phyloP scores from a whole-genome alignment of 2,888 invertebrate species.

The Gandaritis pyraliata region DNA sequence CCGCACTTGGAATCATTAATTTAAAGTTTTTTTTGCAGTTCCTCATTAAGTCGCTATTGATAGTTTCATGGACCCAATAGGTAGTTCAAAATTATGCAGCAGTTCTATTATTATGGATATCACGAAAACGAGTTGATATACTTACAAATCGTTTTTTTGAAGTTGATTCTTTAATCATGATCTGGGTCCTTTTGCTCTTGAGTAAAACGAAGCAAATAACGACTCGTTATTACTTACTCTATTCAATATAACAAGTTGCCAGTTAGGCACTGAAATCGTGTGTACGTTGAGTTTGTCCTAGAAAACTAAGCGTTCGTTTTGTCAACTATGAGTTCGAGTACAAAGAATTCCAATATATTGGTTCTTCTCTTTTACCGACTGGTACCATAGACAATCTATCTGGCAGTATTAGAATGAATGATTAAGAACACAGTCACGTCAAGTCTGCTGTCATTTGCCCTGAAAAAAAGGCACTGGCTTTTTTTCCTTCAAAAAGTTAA shows the following conservation, averaged over 20 bases:
- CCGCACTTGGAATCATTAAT: no score
- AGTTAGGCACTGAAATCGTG: conserved; percentile 38
- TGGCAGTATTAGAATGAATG: no score
- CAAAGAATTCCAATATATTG: not conserved
- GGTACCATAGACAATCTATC: no score
- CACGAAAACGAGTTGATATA: not conserved
- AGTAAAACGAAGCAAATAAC: conserved; percentile 42
- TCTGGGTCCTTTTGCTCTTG: conserved; percentile 38
- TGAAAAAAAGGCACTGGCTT: not conserved
- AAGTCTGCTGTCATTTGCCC: no score
- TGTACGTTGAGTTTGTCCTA: conserved; percentile 32
- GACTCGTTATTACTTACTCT: conserved; percentile 41
- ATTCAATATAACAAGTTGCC: conserved; percentile 41
- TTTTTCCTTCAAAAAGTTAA: not conserved
- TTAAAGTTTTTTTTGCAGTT: no score
- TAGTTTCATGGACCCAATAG: no score
- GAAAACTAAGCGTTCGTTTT: conserved; percentile 18
- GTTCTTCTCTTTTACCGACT: no score
- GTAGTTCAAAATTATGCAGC: not conserved
- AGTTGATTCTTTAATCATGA: conserved; percentile 36
- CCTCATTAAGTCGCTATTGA: no score
- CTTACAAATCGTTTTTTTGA: conserved; percentile 23
- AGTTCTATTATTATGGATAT: not conserved
- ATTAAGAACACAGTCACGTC: no score
- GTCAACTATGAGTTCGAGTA: not conserved